A percentile compares a stretch with the other conserved stretches of the same genome.
These are phyloP conservation scores for Plecturocebus donacophilus DNA, from an alignment of 2,113 vertebrate genomes.

Conservation along the genomic window DNA sequence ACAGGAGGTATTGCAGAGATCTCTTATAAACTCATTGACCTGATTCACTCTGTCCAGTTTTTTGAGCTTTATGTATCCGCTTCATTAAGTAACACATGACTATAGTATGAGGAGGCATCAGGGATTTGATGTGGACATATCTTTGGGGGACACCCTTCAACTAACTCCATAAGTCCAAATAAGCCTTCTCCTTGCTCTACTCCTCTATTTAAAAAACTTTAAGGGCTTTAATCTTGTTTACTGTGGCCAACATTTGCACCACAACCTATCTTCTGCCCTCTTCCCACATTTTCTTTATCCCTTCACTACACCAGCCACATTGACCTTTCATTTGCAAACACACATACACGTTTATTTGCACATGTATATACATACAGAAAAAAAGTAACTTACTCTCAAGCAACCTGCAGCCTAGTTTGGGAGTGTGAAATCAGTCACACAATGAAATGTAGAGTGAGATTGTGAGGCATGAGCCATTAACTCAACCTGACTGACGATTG, in stretches of 20 bases:
- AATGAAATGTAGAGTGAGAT: too few species aligned
- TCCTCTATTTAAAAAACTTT: neutral
- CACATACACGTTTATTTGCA: neutral
- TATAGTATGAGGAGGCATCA: too few species aligned
- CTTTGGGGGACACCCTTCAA: neutral
- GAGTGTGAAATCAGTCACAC: too few species aligned
- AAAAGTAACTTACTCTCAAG: neutral
- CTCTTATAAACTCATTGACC: neutral
- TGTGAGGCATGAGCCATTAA: neutral
- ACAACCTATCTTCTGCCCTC: neutral
- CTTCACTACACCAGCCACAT: neutral
- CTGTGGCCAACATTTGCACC: neutral
- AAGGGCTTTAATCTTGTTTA: neutral
- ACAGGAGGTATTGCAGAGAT: fast-evolving
- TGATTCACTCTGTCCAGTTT: neutral
- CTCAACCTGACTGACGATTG: neutral
- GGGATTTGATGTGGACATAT: neutral
- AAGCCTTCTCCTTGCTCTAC: neutral
- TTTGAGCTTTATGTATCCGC: neutral
- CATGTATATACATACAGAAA: neutral
- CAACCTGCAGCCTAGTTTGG: neutral
- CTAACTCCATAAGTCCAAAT: neutral
- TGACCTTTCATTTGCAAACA: neutral
- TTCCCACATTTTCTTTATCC: neutral
- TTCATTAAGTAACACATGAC: neutral